These are phyloP conservation scores for Aphaenogaster rudis DNA, from an alignment of 1,140 invertebrate genomes.

Conservation along the genomic window DNA sequence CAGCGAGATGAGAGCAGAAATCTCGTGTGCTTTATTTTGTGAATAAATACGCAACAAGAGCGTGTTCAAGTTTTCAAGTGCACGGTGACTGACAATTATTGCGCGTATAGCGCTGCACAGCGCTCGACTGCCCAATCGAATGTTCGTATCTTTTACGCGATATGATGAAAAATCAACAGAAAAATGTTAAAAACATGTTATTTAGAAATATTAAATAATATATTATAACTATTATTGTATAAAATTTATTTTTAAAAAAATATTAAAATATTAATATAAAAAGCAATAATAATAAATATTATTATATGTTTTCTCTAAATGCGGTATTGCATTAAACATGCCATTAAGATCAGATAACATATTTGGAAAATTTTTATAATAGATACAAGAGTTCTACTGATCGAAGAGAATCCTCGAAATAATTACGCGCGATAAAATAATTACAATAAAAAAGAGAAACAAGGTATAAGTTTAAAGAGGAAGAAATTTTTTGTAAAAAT, in stretches of 20 bases:
- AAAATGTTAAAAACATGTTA: not conserved
- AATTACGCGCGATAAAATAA: not conserved
- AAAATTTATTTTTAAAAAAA: not conserved
- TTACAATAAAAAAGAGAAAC: not conserved
- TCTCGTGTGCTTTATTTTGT: not conserved
- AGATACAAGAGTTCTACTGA: not conserved
- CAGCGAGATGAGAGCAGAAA: not conserved
- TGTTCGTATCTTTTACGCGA: not conserved
- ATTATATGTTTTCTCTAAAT: no score
- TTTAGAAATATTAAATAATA: not conserved
- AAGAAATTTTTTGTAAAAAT: not conserved
- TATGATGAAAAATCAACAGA: not conserved
- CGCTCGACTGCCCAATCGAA: not conserved
- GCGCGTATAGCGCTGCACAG: not conserved
- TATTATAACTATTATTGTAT: not conserved
- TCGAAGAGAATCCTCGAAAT: not conserved
- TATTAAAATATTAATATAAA: not conserved
- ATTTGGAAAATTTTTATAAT: no score
- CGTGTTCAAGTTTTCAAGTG: not conserved
- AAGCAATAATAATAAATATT: no score
- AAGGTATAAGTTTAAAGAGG: not conserved
- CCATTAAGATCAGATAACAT: no score
- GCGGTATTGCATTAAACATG: no score
- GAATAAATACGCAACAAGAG: not conserved
- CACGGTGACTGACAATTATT: not conserved